Conservation (phyloP, 2,888 invertebrate genomes). For the Drosophila quasianomalipes region DNA sequence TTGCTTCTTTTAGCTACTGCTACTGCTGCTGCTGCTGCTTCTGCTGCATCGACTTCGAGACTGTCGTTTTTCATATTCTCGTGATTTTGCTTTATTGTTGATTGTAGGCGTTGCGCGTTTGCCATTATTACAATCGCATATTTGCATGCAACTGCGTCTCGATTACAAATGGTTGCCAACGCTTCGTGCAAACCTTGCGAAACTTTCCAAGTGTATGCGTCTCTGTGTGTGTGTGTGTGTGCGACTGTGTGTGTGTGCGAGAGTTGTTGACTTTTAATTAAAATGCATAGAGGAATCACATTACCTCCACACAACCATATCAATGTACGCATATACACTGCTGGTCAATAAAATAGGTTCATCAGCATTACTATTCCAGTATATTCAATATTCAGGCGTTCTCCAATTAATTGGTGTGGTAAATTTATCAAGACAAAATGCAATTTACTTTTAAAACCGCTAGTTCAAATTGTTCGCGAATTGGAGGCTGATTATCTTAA, state of each 20-base stretch:
- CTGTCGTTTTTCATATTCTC: constrained; percentile 16
- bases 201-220: constrained; percentile 17
- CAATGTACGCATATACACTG: constrained; percentile 19
- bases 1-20: constrained; percentile 13
- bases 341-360: not conserved
- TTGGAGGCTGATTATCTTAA: too few species aligned
- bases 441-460: not conserved
- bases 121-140: constrained; percentile 54
- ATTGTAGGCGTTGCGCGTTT: constrained; percentile 50
- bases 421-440: not conserved
- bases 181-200: constrained; percentile 46
- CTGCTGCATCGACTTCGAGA: not conserved
- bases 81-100: constrained; percentile 32
- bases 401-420: not conserved
- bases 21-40: not conserved
- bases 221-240: not conserved
- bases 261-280: constrained; percentile 79
- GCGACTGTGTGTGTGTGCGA: constrained; percentile 27
- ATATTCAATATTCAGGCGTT: not conserved
- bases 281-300: constrained; percentile 80
- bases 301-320: constrained; percentile 63
- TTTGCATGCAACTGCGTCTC: constrained; percentile 68
- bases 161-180: constrained; percentile 64
- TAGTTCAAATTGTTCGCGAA: too few species aligned
- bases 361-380: not conserved